phyloP scores from a whole-genome alignment of 2,888 invertebrate genomes.

The Synanthedon myopaeformis region DNA sequence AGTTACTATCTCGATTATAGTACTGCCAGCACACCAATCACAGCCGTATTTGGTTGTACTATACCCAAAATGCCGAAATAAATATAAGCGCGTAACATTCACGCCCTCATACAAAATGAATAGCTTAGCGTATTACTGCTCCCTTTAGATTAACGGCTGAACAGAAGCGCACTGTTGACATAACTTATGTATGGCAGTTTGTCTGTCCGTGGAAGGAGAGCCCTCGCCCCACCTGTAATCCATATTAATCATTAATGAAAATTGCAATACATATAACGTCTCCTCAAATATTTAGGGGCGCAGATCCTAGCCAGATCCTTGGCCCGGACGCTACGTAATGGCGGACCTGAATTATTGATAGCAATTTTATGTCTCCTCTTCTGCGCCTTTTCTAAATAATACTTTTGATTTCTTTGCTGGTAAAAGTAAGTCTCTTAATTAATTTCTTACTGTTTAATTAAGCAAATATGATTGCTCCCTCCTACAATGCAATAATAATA shows the following conservation, averaged over 20 bases:
- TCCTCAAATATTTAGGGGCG: slow-evolving; percentile 57
- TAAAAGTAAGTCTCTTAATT: no score
- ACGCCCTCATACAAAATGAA: slow-evolving; percentile 37
- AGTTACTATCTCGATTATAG: no score
- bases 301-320: slow-evolving; percentile 44
- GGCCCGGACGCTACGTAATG: slow-evolving; percentile 41
- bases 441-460: no score
- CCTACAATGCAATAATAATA: no score
- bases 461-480: no score
- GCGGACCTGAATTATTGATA: slow-evolving; percentile 58
- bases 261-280: slow-evolving; percentile 68
- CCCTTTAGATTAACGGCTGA: slow-evolving; percentile 44
- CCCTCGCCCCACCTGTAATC: slow-evolving; percentile 36
- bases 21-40: no score
- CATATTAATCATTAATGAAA: slow-evolving; percentile 63
- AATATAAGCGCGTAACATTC: slow-evolving; percentile 28
- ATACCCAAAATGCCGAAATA: slow-evolving; percentile 21
- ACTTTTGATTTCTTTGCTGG: slow-evolving; percentile 39
- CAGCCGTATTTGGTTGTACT: no score
- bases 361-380: slow-evolving; percentile 58
- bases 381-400: slow-evolving; percentile 38
- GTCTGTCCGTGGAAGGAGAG: slow-evolving; percentile 27
- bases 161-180: slow-evolving; percentile 32
- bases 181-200: slow-evolving; percentile 45
- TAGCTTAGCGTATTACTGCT: slow-evolving; percentile 36